Evolutionary conservation across 2,113 vertebrate species (phyloP).

Genomic region (Procavia capensis): DNA sequence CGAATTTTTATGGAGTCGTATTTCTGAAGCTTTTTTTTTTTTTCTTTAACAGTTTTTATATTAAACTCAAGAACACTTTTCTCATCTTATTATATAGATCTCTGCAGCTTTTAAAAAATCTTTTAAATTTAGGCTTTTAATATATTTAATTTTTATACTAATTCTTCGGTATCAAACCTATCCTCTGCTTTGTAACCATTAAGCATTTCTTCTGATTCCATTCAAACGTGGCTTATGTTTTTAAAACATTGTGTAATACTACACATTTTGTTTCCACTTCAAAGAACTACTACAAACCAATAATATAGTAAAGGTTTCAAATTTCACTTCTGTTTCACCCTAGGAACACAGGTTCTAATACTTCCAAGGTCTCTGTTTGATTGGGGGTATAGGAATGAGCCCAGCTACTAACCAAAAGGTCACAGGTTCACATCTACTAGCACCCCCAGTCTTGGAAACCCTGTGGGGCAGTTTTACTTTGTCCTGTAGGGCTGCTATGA

Average conservation of each 20-base stretch:
- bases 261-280: background rate
- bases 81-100: slow-evolving; percentile 20
- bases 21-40: background rate
- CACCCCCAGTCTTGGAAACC: too few species aligned
- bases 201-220: background rate
- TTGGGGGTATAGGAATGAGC: too few species aligned
- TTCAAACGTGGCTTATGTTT: slow-evolving; percentile 7
- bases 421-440: too few species aligned
- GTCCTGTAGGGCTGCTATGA: too few species aligned
- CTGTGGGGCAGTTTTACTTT: too few species aligned
- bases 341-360: background rate
- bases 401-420: too few species aligned
- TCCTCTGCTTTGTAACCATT: background rate
- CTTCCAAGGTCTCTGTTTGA: background rate
- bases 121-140: slow-evolving; percentile 39
- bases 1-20: slow-evolving; percentile 1
- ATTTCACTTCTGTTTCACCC: background rate
- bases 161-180: background rate
- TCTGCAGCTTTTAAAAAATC: background rate
- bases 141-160: slow-evolving; percentile 11
- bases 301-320: background rate
- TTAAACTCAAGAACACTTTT: background rate
- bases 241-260: background rate
- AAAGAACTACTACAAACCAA: background rate
- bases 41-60: background rate